Percentiles rank a stretch among this genome's conserved stretches.
Conservation (phyloP, 2,113 vertebrate genomes). For the Sturnira hondurensis region DNA sequence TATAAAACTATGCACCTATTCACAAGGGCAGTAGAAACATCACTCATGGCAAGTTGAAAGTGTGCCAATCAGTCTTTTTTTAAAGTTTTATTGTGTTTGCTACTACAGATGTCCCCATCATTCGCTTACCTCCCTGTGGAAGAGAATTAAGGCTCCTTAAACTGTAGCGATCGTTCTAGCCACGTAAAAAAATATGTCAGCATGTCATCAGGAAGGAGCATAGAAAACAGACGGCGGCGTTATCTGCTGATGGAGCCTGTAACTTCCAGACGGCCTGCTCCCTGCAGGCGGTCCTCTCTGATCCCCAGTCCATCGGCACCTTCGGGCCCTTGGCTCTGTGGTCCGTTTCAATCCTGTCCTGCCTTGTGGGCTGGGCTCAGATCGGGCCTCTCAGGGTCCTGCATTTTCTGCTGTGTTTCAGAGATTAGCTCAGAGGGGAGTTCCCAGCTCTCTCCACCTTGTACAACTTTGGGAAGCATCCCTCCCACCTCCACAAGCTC, state of each 20-base stretch:
- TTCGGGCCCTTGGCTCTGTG: accelerated
- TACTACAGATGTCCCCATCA: background rate
- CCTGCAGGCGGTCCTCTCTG: background rate
- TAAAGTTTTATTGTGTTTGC: too few relatives aligned
- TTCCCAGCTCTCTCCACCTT: background rate
- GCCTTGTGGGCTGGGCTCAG: background rate
- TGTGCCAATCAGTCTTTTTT: background rate
- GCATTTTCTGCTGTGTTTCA: background rate
- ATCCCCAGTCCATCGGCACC: background rate
- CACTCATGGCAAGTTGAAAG: background rate
- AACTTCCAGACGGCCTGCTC: too few relatives aligned
- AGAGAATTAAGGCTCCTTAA: background rate
- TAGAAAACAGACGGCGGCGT: background rate
- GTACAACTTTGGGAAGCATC: background rate
- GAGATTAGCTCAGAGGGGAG: background rate
- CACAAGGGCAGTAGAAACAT: background rate
- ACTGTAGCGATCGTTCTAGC: background rate
- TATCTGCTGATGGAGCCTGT: background rate
- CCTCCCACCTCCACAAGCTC: background rate
- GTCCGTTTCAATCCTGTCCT: background rate
- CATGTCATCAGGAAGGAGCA: background rate
- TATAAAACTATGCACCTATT: background rate
- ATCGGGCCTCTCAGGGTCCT: background rate
- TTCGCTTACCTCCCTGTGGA: background rate
- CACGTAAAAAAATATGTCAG: background rate